These are phyloP conservation scores for Eupeodes latifasciatus DNA, from an alignment of 2,888 invertebrate species.

Conservation along the genomic window DNA sequence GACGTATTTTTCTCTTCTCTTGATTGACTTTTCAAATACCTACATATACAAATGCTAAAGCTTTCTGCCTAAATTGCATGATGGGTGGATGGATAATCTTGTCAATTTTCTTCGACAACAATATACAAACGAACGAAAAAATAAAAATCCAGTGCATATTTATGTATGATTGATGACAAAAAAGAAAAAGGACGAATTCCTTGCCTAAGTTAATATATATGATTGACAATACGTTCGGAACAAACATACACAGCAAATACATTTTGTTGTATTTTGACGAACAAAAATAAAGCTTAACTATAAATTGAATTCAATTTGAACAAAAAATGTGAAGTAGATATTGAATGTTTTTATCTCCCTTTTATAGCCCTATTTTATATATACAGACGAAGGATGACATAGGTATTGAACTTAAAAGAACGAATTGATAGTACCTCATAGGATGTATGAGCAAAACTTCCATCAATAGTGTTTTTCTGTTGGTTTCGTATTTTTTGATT, in stretches of 20 bases:
- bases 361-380: background rate
- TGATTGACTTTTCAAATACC: slow-evolving; percentile 33
- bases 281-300: slow-evolving; percentile 39
- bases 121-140: background rate
- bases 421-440: background rate
- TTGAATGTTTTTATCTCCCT: background rate
- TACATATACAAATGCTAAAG: slow-evolving; percentile 1
- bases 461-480: background rate
- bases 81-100: slow-evolving; percentile 9
- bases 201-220: slow-evolving; percentile 1
- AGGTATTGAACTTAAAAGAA: background rate
- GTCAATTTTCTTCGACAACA: slow-evolving; percentile 9
- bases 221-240: too few species aligned
- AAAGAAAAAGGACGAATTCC: background rate
- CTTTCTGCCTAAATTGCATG: slow-evolving; percentile 11
- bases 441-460: background rate
- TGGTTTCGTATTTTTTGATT: background rate
- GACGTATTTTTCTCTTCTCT: slow-evolving; percentile 9
- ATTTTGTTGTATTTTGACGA: background rate
- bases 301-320: slow-evolving; percentile 50
- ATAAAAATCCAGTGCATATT: slow-evolving; percentile 7
- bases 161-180: slow-evolving; percentile 11
- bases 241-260: too few species aligned
- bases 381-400: background rate
- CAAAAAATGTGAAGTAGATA: background rate